Evolutionary conservation across 2,888 invertebrate species (phyloP), one percentile per base, ranked within the genome.

Genomic region (Diplolepis rosae): DNA sequence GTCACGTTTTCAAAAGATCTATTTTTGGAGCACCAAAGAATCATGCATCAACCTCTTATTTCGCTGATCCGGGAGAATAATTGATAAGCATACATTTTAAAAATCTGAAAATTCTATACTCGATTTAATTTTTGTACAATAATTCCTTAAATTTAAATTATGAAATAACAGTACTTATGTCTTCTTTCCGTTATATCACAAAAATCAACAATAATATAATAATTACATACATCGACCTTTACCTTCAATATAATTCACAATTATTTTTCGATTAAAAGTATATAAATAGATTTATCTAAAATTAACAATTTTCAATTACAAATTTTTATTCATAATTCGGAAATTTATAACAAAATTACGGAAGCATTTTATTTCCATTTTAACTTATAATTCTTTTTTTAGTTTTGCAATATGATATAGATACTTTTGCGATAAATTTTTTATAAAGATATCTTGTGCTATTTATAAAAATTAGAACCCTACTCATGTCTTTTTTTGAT

Each of bases 1-100:
- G 52, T n/a, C 13, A 28, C 52, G 52, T n/a, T 28, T 28, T 52
- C 27, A n/a, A 52, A 52, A 52, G 28, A 52, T 52, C 52, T 52
- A 52, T 52, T 52, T 52, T 52, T 3, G 15, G 28, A 52, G 52
- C 52, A 52, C 52, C 52, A 28, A 28, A 52, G 52, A 52, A 52
- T 52, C 52, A 52, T 52, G 28, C 28, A 52, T 52, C 27, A 52
- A 52, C 45, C 18, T 18, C 18, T 45, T 11, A 18, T 18, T 45
- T 18, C 45, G 45, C 45, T 45, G 45, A 45, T 45, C 18, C 18
- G 18, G n/a, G n/a, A n/a, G n/a, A n/a, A n/a, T n/a, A n/a, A n/a
- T n/a, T n/a, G n/a, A n/a, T n/a, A n/a, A n/a, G n/a, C n/a, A n/a
- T n/a, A n/a, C n/a, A n/a, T n/a, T n/a, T n/a, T n/a, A n/a, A n/a